Conservation (phyloP, 2,797 vertebrate genomes). For the Hoplostethus atlanticus region DNA sequence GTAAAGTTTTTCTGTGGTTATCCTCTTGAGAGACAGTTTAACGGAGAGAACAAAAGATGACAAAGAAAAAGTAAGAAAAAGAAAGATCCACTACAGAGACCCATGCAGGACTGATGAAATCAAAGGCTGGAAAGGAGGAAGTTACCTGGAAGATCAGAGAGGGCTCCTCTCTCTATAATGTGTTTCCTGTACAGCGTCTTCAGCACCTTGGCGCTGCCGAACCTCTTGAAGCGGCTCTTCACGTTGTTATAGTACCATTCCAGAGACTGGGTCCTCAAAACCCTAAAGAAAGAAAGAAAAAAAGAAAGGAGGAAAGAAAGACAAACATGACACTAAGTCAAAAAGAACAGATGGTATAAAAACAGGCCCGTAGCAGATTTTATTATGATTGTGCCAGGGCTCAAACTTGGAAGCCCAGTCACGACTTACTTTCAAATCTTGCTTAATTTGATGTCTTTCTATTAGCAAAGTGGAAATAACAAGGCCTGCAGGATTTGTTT, state of each 20-base stretch:
- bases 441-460: constrained; percentile 22
- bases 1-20: constrained; percentile 21
- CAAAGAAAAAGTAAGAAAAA: not conserved
- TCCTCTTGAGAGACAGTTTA: not conserved
- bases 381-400: constrained; percentile 48
- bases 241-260: constrained; percentile 99
- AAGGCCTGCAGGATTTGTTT: not conserved
- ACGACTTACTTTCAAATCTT: constrained; percentile 44
- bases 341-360: constrained; percentile 54
- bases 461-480: constrained; percentile 21
- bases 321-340: constrained; percentile 39
- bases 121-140: not conserved
- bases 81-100: not conserved
- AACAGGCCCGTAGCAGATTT: constrained; percentile 43
- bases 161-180: constrained; percentile 88
- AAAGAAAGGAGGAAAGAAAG: not conserved
- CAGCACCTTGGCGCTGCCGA: constrained; percentile 97
- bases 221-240: constrained; percentile 97
- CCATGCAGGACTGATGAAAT: not conserved
- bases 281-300: constrained; percentile 72
- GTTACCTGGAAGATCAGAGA: constrained; percentile 90
- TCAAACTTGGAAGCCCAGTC: constrained; percentile 39
- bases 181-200: constrained; percentile 96
- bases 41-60: not conserved
- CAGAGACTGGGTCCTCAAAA: constrained; percentile 92